phyloP scores from a whole-genome alignment of 2,888 invertebrate species.

The Eustalomyia histrio region DNA sequence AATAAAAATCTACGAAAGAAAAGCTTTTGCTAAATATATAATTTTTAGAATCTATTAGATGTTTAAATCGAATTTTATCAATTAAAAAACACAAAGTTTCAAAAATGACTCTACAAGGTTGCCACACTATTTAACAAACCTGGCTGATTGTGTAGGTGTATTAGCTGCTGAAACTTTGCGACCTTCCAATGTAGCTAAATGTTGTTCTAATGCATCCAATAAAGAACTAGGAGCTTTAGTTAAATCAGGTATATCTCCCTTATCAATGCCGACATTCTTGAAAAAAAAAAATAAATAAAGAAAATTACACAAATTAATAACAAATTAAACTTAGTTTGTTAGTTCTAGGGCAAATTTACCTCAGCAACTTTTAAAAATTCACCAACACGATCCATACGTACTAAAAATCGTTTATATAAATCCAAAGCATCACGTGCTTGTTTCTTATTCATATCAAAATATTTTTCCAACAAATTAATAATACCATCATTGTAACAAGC shows the following conservation, averaged over 20 bases:
- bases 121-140: slow-evolving; percentile 80
- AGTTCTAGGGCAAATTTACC: slow-evolving; percentile 74
- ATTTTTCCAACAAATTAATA: slow-evolving; percentile 98
- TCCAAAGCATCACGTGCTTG: slow-evolving; percentile 98
- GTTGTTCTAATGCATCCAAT: slow-evolving; percentile 97
- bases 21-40: too few relatives aligned
- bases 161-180: slow-evolving; percentile 92
- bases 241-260: slow-evolving; percentile 98
- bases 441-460: slow-evolving; percentile 99
- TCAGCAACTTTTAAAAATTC: slow-evolving; percentile 96
- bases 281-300: slow-evolving; percentile 77
- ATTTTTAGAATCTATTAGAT: too few relatives aligned
- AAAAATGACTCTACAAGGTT: too few relatives aligned
- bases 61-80: too few relatives aligned
- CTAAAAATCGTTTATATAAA: slow-evolving; percentile 98
- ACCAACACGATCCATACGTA: slow-evolving; percentile 98
- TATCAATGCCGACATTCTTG: slow-evolving; percentile 96
- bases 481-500: slow-evolving; percentile 99
- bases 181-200: slow-evolving; percentile 95
- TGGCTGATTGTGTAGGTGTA: slow-evolving; percentile 91
- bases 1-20: too few relatives aligned
- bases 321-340: too few relatives aligned
- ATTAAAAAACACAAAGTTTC: too few relatives aligned
- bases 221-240: slow-evolving; percentile 98
- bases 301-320: slow-evolving; percentile 48